Conservation (phyloP, 2,113 vertebrate species). For the Erythrocercus mccallii region DNA sequence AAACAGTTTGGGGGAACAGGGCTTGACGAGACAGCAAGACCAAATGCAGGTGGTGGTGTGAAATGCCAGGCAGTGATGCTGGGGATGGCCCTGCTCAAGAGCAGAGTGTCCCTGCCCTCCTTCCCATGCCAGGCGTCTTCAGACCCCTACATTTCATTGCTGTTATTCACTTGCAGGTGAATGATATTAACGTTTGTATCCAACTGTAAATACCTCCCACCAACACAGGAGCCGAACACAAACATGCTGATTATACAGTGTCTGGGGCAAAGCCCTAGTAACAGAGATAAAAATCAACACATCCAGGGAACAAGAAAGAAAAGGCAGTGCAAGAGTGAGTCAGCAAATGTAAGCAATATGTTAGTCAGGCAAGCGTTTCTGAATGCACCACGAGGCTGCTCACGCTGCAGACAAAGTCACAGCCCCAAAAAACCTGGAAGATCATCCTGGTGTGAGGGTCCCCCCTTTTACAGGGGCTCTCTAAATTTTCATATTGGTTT, state of each 20-base stretch:
- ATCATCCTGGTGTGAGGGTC: neutral
- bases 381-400: neutral
- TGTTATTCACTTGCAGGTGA: neutral
- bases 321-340: conserved; percentile 49
- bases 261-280: conserved; percentile 30
- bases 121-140: neutral
- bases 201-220: conserved; percentile 2
- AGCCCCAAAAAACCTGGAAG: neutral
- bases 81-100: neutral
- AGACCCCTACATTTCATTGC: neutral
- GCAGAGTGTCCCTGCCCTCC: neutral
- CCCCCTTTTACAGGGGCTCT: neutral
- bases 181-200: neutral
- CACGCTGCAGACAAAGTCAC: neutral
- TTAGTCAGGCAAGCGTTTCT: neutral
- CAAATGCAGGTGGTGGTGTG: rapidly evolving
- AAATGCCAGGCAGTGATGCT: neutral
- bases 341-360: conserved; percentile 18
- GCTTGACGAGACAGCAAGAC: neutral
- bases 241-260: neutral
- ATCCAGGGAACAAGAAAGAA: conserved; percentile 9
- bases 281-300: conserved; percentile 51
- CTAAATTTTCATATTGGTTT: neutral
- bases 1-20: rapidly evolving
- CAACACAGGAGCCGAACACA: neutral